Evolutionary conservation across 2,888 invertebrate species (phyloP), one percentile per base, ranked within the genome.

Genomic region (Allygus modestus): DNA sequence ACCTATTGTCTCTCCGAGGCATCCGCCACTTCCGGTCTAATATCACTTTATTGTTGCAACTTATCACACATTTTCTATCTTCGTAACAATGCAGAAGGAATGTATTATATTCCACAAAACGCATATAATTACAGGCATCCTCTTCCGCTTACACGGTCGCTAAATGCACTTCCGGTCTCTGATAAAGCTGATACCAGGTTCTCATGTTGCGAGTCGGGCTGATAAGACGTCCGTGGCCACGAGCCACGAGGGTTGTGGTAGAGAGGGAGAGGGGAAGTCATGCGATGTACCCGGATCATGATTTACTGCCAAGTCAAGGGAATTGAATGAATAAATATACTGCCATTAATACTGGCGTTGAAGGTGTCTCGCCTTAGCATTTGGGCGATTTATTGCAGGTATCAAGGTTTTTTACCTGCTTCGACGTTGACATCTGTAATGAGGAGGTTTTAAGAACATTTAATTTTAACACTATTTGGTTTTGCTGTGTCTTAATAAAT

Each of bases 111-210:
- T 77, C 46, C 51, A n/a, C 46, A 77, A 71, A 77, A 77, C 77
- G 77, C 77, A 77, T 46, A 77, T 51, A 77, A 77, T 77, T 77
- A 77, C 51, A 17, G 77, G 46, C 77, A 77, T 77, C 77, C 77
- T 77, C 46, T 77, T 77, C 77, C 77, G 77, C 23, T 77, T 77
- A 77, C 77, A 77, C 77, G 77, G 77, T 46, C 77, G 77, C 77
- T 77, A 77, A 77, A 77, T 77, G 46, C 77, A 77, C 41, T 77
- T 77, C 77, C 77, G 43, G 46, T 46, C 28, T 46, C 28, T 17
- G 77, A 77, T 77, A 46, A 20, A 23, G 77, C 51, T 77, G 77
- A 77, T 77, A 77, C 46, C 26, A 77, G 46, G 46, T 77, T 46
- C 77, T 77, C 82, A 71, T 82, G 82, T 82, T 58, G 58, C 41